Percentiles rank a stretch among this genome's conserved stretches.
phyloP scores from a whole-genome alignment of 2,113 vertebrate genomes.

The Typhlomys cinereus region DNA sequence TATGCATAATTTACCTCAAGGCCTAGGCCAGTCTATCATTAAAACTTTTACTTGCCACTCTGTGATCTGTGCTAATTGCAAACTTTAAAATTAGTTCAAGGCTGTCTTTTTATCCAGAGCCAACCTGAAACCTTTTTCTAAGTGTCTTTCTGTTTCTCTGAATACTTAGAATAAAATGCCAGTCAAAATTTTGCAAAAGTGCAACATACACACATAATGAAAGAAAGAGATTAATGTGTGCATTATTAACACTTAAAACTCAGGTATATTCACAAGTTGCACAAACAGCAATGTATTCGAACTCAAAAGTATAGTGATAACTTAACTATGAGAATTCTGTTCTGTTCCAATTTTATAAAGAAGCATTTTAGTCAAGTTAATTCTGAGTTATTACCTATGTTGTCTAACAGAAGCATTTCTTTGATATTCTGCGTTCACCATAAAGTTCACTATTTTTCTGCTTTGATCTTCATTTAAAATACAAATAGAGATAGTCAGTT shows the following conservation, averaged over 20 bases:
- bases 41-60: slow-evolving; percentile 86
- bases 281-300: slow-evolving; percentile 50
- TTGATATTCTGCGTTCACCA: neutral
- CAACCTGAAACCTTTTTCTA: slow-evolving; percentile 71
- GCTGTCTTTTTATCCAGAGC: slow-evolving; percentile 67
- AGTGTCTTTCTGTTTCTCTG: slow-evolving; percentile 71
- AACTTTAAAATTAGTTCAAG: slow-evolving; percentile 86
- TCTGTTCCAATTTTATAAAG: neutral
- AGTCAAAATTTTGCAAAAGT: slow-evolving; percentile 41
- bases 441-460: neutral
- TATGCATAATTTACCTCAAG: slow-evolving; percentile 97
- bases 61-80: slow-evolving; percentile 83
- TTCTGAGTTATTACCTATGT: slow-evolving; percentile 6
- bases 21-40: slow-evolving; percentile 88
- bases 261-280: slow-evolving; percentile 42
- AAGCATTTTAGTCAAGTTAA: slow-evolving; percentile 43
- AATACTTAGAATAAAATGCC: slow-evolving; percentile 70
- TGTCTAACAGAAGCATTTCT: neutral
- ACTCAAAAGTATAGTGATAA: slow-evolving; percentile 54
- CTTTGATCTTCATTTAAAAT: slow-evolving; percentile 35
- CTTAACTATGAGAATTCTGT: slow-evolving; percentile 33
- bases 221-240: neutral
- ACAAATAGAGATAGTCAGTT: neutral
- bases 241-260: neutral
- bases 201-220: neutral